These are phyloP conservation scores for Drosophila diplacantha DNA, from an alignment of 2,888 invertebrate species.

Conservation along the genomic window DNA sequence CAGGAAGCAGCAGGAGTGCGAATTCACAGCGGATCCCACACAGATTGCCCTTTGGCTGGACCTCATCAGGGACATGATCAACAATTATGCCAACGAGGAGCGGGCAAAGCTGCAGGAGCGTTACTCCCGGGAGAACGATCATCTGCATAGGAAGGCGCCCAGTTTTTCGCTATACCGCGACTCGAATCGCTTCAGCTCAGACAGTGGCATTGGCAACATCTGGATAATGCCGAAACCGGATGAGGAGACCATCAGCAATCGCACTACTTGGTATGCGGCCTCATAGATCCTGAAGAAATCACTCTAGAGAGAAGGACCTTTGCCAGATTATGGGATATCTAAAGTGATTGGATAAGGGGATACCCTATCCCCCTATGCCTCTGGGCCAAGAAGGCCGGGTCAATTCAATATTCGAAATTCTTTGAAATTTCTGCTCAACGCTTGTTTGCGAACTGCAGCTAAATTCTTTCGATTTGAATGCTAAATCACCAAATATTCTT, in stretches of 20 bases:
- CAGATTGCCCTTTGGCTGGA: constrained; percentile 74
- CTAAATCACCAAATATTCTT: constrained; percentile 63
- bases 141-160: constrained; percentile 72
- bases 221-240: constrained; percentile 74
- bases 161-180: constrained; percentile 75
- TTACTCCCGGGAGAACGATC: constrained; percentile 72
- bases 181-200: constrained; percentile 76
- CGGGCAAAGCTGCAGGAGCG: constrained; percentile 73
- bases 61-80: constrained; percentile 75
- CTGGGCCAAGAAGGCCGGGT: constrained; percentile 7
- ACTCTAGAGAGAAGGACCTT: background rate
- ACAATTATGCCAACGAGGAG: constrained; percentile 73
- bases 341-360: constrained; percentile 1
- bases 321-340: background rate
- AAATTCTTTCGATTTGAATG: constrained; percentile 35
- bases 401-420: constrained; percentile 11
- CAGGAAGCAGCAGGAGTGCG: constrained; percentile 76
- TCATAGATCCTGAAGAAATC: constrained; percentile 21
- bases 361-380: background rate
- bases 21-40: constrained; percentile 71
- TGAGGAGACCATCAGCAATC: constrained; percentile 61
- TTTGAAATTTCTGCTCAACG: constrained; percentile 12
- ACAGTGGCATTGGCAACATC: constrained; percentile 77
- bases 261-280: constrained; percentile 76
- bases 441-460: background rate